Conservation (phyloP, 2,888 invertebrate species). For the Netelia virgata region DNA sequence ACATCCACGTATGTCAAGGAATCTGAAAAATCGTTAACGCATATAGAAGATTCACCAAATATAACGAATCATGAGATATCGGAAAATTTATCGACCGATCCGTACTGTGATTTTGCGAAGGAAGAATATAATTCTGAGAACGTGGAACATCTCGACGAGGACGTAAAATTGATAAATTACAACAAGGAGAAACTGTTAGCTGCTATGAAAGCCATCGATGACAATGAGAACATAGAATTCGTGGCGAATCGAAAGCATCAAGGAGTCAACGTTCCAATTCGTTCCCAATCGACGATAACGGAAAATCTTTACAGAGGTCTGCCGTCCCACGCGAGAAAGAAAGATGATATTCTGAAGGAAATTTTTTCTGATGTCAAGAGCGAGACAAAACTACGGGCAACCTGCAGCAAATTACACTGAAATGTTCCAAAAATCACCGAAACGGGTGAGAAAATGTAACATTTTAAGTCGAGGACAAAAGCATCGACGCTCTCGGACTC, state of each 20-base stretch:
- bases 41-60: conserved; percentile 5
- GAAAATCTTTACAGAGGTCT: conserved; percentile 81
- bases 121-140: conserved; percentile 11
- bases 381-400: conserved; percentile 74
- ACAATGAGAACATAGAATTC: conserved; percentile 83
- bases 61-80: not conserved
- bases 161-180: conserved; percentile 76
- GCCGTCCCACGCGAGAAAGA: conserved; percentile 78
- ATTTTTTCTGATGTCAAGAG: conserved; percentile 77
- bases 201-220: conserved; percentile 88
- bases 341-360: conserved; percentile 79
- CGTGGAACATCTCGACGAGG: conserved; percentile 34
- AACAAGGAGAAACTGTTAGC: conserved; percentile 88
- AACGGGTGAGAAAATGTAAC: conserved; percentile 30
- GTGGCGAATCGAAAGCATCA: conserved; percentile 73
- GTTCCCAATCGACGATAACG: conserved; percentile 77
- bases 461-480: conserved; percentile 12
- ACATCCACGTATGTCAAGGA: not conserved
- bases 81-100: not conserved
- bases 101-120: not conserved
- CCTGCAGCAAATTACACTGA: conserved; percentile 77
- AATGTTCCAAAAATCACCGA: not conserved
- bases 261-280: conserved; percentile 65
- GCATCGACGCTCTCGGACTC: not conserved
- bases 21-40: not conserved